phyloP scores from a whole-genome alignment of 30 jellyfish, hydroid and myxozoan genomes.

The Aurelia aurita region DNA sequence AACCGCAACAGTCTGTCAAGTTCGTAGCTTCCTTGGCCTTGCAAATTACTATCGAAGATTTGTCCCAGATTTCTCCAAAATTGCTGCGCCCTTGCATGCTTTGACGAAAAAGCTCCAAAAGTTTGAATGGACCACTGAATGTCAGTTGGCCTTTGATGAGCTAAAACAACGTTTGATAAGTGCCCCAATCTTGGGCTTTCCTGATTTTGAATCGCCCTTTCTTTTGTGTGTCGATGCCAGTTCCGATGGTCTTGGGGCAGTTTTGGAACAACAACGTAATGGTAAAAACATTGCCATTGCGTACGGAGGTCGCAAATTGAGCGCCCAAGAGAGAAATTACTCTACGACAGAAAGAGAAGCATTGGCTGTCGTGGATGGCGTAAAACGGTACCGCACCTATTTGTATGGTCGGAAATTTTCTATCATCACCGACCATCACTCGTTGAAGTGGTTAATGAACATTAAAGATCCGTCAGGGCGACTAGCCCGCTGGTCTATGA shows the following conservation, averaged over 20 bases:
- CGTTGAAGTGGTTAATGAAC: no score
- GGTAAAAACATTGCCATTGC: neutral
- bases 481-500: no score
- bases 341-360: no score
- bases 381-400: no score
- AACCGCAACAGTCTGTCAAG: neutral
- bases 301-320: conserved; percentile 17
- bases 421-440: no score
- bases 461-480: no score
- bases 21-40: conserved; percentile 25
- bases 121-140: neutral
- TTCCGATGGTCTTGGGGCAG: neutral
- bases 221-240: conserved; percentile 1
- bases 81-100: conserved; percentile 14
- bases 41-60: conserved; percentile 17
- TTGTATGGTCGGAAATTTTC: no score
- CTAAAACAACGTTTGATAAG: neutral
- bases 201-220: neutral
- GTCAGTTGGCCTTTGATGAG: conserved; percentile 3
- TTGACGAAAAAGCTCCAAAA: neutral
- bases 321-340: neutral
- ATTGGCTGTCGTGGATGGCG: no score
- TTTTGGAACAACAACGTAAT: neutral
- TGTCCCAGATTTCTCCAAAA: neutral
- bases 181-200: conserved; percentile 4